phyloP scores from a whole-genome alignment of 2,888 invertebrate species.

The Danaus chrysippus region DNA sequence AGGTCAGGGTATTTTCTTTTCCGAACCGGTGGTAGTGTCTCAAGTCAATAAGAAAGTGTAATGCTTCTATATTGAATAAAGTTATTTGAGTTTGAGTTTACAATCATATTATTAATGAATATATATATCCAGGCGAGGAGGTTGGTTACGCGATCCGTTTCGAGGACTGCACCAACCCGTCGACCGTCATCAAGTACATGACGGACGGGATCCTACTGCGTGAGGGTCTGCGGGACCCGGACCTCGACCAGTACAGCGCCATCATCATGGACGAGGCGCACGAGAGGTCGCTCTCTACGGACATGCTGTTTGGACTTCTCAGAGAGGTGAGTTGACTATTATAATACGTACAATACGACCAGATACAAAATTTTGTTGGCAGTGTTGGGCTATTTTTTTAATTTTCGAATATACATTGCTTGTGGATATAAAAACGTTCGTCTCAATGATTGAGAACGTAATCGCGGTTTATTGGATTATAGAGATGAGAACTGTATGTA shows the following conservation, averaged over 20 bases:
- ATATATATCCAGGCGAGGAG: slow-evolving; percentile 82
- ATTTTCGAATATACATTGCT: too few species aligned
- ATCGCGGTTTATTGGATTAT: too few species aligned
- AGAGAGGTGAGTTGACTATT: slow-evolving; percentile 85
- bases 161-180: slow-evolving; percentile 98
- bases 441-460: too few species aligned
- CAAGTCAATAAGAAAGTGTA: too few species aligned
- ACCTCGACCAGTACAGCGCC: slow-evolving; percentile 97
- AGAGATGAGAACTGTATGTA: too few species aligned
- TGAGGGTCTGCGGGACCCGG: slow-evolving; percentile 97
- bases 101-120: neutral
- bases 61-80: too few species aligned
- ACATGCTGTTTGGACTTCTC: slow-evolving; percentile 97
- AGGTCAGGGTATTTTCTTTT: too few species aligned
- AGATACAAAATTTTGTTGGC: too few species aligned
- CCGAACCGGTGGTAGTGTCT: too few species aligned
- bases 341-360: neutral
- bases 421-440: too few species aligned
- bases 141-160: slow-evolving; percentile 99
- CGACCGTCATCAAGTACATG: slow-evolving; percentile 98
- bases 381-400: too few species aligned
- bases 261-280: slow-evolving; percentile 99
- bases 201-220: slow-evolving; percentile 98
- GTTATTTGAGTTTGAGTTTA: too few species aligned
- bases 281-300: slow-evolving; percentile 97